Percentiles rank a stretch among this genome's conserved stretches.
phyloP scores from a whole-genome alignment of 2,888 invertebrate genomes.

The Drosophila aldrichi region DNA sequence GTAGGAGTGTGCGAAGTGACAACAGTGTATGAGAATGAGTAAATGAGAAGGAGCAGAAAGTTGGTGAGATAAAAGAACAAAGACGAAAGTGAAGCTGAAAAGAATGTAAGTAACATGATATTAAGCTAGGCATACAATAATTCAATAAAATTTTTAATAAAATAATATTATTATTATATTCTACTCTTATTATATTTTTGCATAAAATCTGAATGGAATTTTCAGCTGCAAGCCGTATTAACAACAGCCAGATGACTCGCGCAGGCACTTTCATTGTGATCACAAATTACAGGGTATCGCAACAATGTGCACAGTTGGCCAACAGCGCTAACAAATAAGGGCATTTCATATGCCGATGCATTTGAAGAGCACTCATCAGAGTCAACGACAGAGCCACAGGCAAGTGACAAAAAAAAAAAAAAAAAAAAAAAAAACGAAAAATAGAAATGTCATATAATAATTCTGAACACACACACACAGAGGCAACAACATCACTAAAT shows the following conservation, averaged over 20 bases:
- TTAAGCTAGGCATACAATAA: too few species aligned
- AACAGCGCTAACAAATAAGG: constrained; percentile 14
- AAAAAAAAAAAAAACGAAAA: neutral
- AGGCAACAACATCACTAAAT: constrained; percentile 20
- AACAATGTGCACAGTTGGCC: constrained; percentile 28
- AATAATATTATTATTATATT: neutral
- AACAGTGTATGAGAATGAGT: too few species aligned
- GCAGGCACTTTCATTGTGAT: too few species aligned
- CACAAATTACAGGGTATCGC: constrained; percentile 16
- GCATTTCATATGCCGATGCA: constrained; percentile 33
- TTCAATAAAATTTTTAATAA: too few species aligned
- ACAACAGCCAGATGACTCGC: neutral
- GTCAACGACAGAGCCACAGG: constrained; percentile 11
- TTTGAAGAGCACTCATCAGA: constrained; percentile 43
- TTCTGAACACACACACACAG: neutral
- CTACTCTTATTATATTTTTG: too few species aligned
- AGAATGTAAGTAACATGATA: neutral
- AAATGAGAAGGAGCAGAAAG: neutral
- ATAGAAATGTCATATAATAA: neutral
- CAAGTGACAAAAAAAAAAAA: neutral
- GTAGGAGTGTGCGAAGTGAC: too few species aligned
- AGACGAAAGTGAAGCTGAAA: neutral
- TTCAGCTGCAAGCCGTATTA: neutral
- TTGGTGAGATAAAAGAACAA: neutral
- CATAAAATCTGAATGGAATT: too few species aligned